These are phyloP conservation scores for Bettongia penicillata DNA, from an alignment of 2,113 vertebrate genomes.

Conservation along the genomic window DNA sequence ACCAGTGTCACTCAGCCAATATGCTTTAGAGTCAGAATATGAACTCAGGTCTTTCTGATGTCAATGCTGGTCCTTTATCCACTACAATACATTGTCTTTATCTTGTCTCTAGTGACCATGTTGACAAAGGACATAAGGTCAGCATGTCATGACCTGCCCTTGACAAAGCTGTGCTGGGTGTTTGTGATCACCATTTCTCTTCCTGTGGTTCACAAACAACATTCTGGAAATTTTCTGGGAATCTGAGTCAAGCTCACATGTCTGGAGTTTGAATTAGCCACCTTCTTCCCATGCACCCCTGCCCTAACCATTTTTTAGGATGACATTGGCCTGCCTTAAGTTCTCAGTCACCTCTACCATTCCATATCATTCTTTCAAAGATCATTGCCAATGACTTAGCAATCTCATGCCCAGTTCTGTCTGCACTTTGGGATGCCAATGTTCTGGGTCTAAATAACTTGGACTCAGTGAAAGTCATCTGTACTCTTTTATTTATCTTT, in stretches of 20 bases:
- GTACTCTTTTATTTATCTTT: background rate
- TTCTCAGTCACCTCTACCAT: background rate
- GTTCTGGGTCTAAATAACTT: background rate
- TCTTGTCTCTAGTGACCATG: background rate
- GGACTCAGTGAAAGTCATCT: background rate
- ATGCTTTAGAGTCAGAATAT: background rate
- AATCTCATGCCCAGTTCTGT: background rate
- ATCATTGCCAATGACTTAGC: background rate
- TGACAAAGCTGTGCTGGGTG: background rate
- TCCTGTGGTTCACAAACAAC: background rate
- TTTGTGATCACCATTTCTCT: background rate
- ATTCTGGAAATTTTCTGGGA: background rate
- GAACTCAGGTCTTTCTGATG: background rate
- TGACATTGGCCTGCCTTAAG: background rate
- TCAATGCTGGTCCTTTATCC: background rate
- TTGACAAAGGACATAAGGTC: background rate
- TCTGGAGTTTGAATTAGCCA: background rate
- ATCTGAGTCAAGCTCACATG: background rate
- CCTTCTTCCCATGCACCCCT: background rate
- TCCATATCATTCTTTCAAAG: background rate
- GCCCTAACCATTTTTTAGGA: background rate
- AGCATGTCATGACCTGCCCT: background rate
- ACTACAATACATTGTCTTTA: background rate
- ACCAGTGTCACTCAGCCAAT: background rate
- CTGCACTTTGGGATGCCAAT: background rate